Evolutionary conservation across 2,888 invertebrate genomes (phyloP), one percentile per base, ranked within the genome.

Genomic region (Girardia tigrina): DNA sequence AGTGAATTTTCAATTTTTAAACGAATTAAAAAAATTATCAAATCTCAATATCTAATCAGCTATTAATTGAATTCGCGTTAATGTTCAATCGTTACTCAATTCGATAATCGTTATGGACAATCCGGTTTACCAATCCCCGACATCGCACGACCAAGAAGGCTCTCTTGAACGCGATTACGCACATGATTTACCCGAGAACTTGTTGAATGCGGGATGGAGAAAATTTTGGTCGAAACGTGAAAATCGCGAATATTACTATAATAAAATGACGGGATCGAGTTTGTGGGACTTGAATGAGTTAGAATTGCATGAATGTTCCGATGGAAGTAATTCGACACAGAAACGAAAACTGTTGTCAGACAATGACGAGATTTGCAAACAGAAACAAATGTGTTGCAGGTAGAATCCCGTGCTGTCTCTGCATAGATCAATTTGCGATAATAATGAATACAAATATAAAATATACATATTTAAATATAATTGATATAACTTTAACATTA

Each of bases 151-250:
- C n/a, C 23, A n/a, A 12, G 56, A 56, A 56, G 4, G 56, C 23
- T 56, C 56, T n/a, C n/a, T 16, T 8, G 56, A 16, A 56, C n/a
- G 23, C n/a, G 56, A 56, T 56, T 56, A 56, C 27, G 71, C 77
- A 8, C 82, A 81, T 70, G 86, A 87, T 81, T 84, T 90, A 73
- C 89, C 89, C 1, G 85, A 87, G 16, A 90, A 90, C 81, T 84
- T 90, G 71, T 85, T 89, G 6, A 90, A 91, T 82, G 91, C 91
- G 82, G 95, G 94, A 2, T 95, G 95, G 95, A 88, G 93, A 78
- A 92, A 91, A 81, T 94, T 91, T 84, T 95, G 94, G 94, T 94
- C 94, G 26, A 91, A 92, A 82, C 87, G 94, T 75, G 94, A 95
- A 84, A 92, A 91, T 82, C 87, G 94, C 28, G 92, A 92, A 0